Evolutionary conservation across 2,113 vertebrate species (phyloP).

Genomic region (Percopsis transmontana): DNA sequence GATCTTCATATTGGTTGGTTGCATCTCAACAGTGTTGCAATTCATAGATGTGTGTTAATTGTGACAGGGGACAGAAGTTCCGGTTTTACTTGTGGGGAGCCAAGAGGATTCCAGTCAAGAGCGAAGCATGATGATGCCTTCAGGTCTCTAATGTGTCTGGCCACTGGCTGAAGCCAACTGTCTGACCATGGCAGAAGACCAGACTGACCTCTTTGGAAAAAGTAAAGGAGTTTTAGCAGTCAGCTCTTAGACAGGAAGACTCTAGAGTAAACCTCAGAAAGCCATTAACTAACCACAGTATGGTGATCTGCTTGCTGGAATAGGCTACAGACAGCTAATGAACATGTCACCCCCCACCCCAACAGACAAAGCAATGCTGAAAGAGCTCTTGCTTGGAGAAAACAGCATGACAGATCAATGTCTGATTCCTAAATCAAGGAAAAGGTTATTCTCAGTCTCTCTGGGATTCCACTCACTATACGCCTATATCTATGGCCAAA

Average conservation of each 20-base stretch:
- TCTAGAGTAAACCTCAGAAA: slow-evolving; percentile 97
- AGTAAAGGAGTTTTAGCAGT: slow-evolving; percentile 82
- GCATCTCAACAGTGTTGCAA: too few species aligned
- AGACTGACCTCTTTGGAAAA: slow-evolving; percentile 66
- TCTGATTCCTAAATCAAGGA: slow-evolving; percentile 90
- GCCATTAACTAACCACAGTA: slow-evolving; percentile 99
- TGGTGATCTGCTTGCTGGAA: slow-evolving; percentile 95
- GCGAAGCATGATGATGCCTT: slow-evolving; percentile 54
- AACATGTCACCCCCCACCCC: slow-evolving; percentile 80
- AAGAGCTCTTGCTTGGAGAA: slow-evolving; percentile 88
- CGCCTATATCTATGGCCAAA: slow-evolving; percentile 75
- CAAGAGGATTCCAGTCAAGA: slow-evolving; percentile 35
- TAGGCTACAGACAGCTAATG: slow-evolving; percentile 91
- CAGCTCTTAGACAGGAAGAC: slow-evolving; percentile 90
- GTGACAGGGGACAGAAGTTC: neutral
- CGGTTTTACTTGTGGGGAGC: slow-evolving; percentile 14
- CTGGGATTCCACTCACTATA: slow-evolving; percentile 82
- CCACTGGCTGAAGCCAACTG: slow-evolving; percentile 42
- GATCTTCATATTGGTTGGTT: too few species aligned
- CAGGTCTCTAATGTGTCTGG: slow-evolving; percentile 52
- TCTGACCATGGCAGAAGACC: slow-evolving; percentile 81
- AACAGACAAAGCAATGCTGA: slow-evolving; percentile 78
- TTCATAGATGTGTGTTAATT: too few species aligned
- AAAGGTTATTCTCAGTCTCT: slow-evolving; percentile 92
- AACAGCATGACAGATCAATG: slow-evolving; percentile 97